Evolutionary conservation across 2,797 vertebrate species (phyloP).

Genomic region (Tympanoctomys barrerae): DNA sequence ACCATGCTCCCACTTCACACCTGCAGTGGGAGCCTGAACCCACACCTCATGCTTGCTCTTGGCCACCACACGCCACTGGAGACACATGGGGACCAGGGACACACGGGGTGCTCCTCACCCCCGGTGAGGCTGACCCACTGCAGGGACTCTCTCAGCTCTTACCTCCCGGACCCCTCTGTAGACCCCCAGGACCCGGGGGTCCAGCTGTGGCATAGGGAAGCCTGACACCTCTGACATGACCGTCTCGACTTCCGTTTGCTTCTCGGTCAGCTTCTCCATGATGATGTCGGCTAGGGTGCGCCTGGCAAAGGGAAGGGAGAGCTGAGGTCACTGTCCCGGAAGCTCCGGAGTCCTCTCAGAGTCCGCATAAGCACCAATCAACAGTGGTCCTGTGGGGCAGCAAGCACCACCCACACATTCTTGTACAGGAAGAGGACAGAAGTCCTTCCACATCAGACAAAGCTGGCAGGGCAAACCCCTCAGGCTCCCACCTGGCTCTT

Average conservation of each 20-base stretch:
- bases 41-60: background rate
- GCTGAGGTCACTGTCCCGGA: background rate
- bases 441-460: background rate
- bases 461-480: background rate
- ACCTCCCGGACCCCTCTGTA: constrained; percentile 97
- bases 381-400: background rate
- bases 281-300: constrained; percentile 97
- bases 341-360: background rate
- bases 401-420: background rate
- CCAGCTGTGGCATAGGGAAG: constrained; percentile 93
- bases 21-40: background rate
- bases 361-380: background rate
- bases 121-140: too few relatives aligned
- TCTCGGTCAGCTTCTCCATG: constrained; percentile 99
- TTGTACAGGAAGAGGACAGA: background rate
- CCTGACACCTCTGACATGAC: constrained; percentile 96
- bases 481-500: background rate
- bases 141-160: constrained; percentile 41
- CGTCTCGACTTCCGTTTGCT: constrained; percentile 97
- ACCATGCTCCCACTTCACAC: background rate
- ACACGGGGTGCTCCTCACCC: background rate
- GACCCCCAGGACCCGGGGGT: constrained; percentile 95
- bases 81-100: background rate
- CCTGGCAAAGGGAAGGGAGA: constrained; percentile 82
- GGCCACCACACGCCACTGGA: too few relatives aligned